phyloP scores from a whole-genome alignment of 1,140 invertebrate species.

The Hermatobates lingyangjiaoensis region DNA sequence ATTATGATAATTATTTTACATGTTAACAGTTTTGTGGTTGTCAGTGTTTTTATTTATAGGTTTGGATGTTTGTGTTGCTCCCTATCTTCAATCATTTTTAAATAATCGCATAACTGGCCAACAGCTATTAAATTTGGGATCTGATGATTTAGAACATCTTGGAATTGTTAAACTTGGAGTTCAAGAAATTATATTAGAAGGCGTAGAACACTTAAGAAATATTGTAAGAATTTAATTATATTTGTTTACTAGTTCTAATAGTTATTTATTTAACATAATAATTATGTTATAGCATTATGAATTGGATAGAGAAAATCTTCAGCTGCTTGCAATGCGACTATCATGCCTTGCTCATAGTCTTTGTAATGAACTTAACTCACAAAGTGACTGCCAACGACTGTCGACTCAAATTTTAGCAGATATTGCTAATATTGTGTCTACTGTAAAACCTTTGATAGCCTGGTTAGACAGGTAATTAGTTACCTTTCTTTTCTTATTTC shows the following conservation, averaged over 20 bases:
- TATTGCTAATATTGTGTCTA: slow-evolving; percentile 59
- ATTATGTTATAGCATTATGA: slow-evolving; percentile 59
- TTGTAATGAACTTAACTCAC: slow-evolving; percentile 38
- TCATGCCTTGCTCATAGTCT: slow-evolving; percentile 66
- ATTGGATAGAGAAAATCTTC: slow-evolving; percentile 73
- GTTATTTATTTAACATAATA: background rate
- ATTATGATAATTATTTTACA: background rate
- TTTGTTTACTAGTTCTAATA: background rate
- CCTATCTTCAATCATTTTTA: slow-evolving; percentile 62
- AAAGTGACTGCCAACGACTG: slow-evolving; percentile 42
- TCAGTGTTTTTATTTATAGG: slow-evolving; percentile 29
- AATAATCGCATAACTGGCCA: slow-evolving; percentile 64
- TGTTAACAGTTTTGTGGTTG: background rate
- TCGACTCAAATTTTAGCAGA: slow-evolving; percentile 62
- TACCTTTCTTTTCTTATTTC: too few species aligned
- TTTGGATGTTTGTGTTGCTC: slow-evolving; percentile 57
- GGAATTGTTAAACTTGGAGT: slow-evolving; percentile 71
- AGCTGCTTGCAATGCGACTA: slow-evolving; percentile 63
- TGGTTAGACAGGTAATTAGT: slow-evolving; percentile 59
- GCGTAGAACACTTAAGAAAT: slow-evolving; percentile 68
- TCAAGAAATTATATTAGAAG: slow-evolving; percentile 80
- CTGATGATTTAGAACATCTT: slow-evolving; percentile 71
- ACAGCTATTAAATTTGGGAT: slow-evolving; percentile 58
- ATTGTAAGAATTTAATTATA: slow-evolving; percentile 42
- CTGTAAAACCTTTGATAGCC: slow-evolving; percentile 69